phyloP scores from a whole-genome alignment of 1,140 invertebrate genomes.

The Brachionus rotundiformis region DNA sequence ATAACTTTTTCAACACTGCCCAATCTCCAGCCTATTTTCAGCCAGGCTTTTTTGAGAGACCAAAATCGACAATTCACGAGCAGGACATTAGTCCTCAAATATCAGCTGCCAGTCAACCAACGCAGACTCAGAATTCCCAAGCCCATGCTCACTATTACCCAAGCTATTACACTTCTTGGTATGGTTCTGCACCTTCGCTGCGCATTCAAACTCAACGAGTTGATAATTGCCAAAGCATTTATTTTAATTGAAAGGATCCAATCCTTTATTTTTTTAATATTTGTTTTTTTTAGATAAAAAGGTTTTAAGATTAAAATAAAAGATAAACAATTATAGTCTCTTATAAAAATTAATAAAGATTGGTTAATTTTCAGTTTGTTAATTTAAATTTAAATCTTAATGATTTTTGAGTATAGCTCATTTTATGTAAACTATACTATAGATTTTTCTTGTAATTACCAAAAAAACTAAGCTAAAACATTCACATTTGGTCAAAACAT shows the following conservation, averaged over 20 bases:
- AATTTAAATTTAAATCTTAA: too few species aligned
- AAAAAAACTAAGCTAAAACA: too few species aligned
- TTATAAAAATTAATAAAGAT: too few species aligned
- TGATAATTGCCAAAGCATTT: slow-evolving; percentile 42
- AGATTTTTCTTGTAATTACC: too few species aligned
- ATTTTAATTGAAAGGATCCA: slow-evolving; percentile 11
- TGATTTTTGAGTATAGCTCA: too few species aligned
- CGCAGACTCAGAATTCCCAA: not conserved
- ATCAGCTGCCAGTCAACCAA: not conserved
- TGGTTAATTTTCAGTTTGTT: too few species aligned
- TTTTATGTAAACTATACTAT: too few species aligned
- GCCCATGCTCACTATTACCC: slow-evolving; percentile 7
- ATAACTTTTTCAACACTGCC: not conserved
- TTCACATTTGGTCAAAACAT: too few species aligned
- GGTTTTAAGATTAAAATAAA: too few species aligned
- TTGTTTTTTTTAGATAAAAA: not conserved
- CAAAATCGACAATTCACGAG: not conserved
- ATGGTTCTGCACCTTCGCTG: slow-evolving; percentile 44
- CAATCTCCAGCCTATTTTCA: slow-evolving; percentile 23
- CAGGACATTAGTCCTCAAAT: not conserved
- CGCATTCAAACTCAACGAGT: not conserved
- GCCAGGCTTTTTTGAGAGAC: not conserved
- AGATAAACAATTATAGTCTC: too few species aligned
- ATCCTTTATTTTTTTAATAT: not conserved
- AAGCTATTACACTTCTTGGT: slow-evolving; percentile 36